Evolutionary conservation across 2,113 vertebrate genomes (phyloP).

Genomic region (Halcyon malimbica): DNA sequence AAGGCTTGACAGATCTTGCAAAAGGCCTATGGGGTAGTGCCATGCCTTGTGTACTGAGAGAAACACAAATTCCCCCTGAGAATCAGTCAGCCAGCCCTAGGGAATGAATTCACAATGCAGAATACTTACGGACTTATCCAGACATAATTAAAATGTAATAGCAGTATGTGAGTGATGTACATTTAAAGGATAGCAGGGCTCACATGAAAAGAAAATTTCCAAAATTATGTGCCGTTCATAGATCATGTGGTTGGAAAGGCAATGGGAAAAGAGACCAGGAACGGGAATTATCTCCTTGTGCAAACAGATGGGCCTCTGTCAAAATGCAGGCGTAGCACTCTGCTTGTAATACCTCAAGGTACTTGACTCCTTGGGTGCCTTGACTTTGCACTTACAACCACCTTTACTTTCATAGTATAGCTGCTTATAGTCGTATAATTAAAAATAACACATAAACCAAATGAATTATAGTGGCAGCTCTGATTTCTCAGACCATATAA

Average conservation of each 20-base stretch:
- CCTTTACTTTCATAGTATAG: neutral
- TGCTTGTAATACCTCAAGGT: neutral
- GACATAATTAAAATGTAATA: neutral
- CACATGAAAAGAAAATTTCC: neutral
- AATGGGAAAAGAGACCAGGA: neutral
- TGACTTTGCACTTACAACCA: neutral
- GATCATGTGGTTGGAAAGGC: neutral
- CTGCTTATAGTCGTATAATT: neutral
- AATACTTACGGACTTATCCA: neutral
- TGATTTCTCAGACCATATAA: constrained; percentile 17
- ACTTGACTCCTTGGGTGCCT: neutral
- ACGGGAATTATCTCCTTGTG: neutral
- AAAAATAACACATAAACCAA: constrained; percentile 15
- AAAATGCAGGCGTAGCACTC: neutral
- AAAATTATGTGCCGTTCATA: neutral
- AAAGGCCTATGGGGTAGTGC: neutral
- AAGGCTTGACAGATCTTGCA: neutral
- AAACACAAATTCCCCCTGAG: neutral
- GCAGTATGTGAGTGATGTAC: neutral
- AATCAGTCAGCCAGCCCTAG: neutral
- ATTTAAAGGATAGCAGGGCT: neutral
- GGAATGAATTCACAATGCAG: neutral
- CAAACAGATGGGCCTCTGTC: neutral
- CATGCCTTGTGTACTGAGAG: neutral
- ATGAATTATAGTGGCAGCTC: neutral